A percentile compares a stretch with the other conserved stretches of the same genome.
Conservation (phyloP, 2,888 invertebrate species). For the Melipona bicolor region DNA sequence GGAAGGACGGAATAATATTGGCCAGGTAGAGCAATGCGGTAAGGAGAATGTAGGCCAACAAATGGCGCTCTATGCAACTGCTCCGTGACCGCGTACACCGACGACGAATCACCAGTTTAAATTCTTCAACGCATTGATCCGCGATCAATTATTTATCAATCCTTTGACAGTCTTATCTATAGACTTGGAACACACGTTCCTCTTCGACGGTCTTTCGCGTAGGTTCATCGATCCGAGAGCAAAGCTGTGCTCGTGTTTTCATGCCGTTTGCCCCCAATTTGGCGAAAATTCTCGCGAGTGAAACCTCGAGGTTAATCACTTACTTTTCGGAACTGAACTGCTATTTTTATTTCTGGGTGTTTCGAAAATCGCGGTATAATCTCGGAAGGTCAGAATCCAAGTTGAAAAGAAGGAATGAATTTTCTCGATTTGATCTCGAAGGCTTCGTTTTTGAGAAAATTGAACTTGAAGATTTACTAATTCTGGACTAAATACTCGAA, state of each 20-base stretch:
- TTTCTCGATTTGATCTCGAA: too few relatives aligned
- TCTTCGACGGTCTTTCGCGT: neutral
- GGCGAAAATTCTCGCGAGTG: neutral
- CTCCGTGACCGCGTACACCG: conserved; percentile 47
- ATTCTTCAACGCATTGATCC: conserved; percentile 69
- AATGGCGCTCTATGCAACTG: conserved; percentile 50
- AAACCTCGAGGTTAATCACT: neutral
- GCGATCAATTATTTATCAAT: conserved; percentile 68
- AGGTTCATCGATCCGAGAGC: neutral
- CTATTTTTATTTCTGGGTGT: too few relatives aligned
- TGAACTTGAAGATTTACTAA: too few relatives aligned
- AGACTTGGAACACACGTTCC: conserved; percentile 16
- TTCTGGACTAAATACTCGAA: too few relatives aligned
- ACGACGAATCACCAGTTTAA: conserved; percentile 53
- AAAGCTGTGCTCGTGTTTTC: neutral
- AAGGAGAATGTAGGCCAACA: conserved; percentile 53
- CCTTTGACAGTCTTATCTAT: conserved; percentile 53
- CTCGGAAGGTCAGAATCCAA: too few relatives aligned
- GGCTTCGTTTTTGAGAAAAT: too few relatives aligned
- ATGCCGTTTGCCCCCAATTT: neutral
- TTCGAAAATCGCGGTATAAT: too few relatives aligned
- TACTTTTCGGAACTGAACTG: too few relatives aligned
- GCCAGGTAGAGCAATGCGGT: neutral
- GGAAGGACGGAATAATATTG: conserved; percentile 31
- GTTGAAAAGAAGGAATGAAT: too few relatives aligned